phyloP scores from a whole-genome alignment of 64 coral and sea anemone genomes.

The Astreopora myriophthalma region DNA sequence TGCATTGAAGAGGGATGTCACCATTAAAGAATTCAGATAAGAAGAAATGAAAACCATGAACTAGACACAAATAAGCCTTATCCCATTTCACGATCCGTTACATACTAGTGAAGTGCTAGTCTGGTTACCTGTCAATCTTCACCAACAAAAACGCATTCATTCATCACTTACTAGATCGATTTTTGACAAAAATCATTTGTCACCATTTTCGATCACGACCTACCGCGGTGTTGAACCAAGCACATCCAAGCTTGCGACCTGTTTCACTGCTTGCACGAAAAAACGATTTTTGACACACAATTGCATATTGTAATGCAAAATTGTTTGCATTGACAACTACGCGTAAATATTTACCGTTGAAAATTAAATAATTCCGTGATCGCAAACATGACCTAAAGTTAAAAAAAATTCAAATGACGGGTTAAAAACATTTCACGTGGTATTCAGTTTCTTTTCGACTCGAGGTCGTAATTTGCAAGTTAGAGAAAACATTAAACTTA shows the following conservation, averaged over 20 bases:
- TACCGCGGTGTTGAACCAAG: neutral
- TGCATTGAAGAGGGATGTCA: too few species aligned
- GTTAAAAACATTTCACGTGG: too few species aligned
- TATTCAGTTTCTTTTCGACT: too few species aligned
- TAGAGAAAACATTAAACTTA: too few species aligned
- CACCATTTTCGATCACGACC: neutral
- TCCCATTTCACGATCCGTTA: too few species aligned
- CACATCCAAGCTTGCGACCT: neutral
- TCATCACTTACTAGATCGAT: neutral
- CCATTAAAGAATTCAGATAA: too few species aligned
- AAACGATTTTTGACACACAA: neutral
- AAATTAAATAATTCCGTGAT: neutral
- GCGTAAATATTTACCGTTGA: neutral
- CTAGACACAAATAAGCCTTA: too few species aligned
- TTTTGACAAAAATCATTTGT: neutral
- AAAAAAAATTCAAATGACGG: neutral
- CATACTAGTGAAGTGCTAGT: too few species aligned
- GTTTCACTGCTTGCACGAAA: neutral
- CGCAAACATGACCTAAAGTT: too few species aligned
- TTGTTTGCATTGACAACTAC: neutral
- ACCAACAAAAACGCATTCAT: neutral
- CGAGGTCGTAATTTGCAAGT: too few species aligned
- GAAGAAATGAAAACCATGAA: too few species aligned
- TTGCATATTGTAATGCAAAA: neutral
- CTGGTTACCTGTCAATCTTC: neutral